Evolutionary conservation across 2,888 invertebrate species (phyloP).

Genomic region (Epinotia demarniana): DNA sequence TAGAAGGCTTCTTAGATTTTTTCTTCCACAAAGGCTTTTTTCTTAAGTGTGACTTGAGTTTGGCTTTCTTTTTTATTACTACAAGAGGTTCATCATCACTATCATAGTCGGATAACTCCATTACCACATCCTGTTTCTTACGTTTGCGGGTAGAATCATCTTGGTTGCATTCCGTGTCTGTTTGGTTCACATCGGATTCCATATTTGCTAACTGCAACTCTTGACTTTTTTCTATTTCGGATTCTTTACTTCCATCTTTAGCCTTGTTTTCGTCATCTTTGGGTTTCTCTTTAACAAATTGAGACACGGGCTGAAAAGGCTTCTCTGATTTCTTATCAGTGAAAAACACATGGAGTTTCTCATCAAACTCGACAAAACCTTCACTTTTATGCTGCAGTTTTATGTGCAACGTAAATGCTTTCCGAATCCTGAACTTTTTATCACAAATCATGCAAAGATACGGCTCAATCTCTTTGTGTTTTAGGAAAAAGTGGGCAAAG

Average conservation of each 20-base stretch:
- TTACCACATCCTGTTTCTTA: conserved; percentile 46
- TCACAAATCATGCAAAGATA: conserved; percentile 73
- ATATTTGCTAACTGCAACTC: conserved; percentile 29
- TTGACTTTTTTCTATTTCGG: conserved; percentile 16
- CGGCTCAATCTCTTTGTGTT: conserved; percentile 67
- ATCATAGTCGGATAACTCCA: conserved; percentile 55
- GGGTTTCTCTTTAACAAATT: conserved; percentile 44
- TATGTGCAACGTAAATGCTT: conserved; percentile 72
- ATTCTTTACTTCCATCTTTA: conserved; percentile 3
- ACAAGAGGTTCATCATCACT: conserved; percentile 66
- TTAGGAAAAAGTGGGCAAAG: conserved; percentile 68
- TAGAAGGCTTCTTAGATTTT: conserved; percentile 8
- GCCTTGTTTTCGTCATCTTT: not conserved
- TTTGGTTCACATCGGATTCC: conserved; percentile 49
- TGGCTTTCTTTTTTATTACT: conserved; percentile 49
- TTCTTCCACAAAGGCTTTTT: conserved; percentile 35
- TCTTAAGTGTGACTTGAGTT: conserved; percentile 35
- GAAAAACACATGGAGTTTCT: conserved; percentile 72
- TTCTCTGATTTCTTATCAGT: conserved; percentile 65
- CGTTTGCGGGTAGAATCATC: conserved; percentile 51
- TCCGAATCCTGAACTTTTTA: conserved; percentile 63
- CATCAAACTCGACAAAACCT: conserved; percentile 74
- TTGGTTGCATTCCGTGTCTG: conserved; percentile 56
- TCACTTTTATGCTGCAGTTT: conserved; percentile 68
- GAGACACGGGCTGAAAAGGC: conserved; percentile 55